Percentiles rank a stretch among this genome's conserved stretches.
Evolutionary conservation across 1,140 invertebrate genomes (phyloP).

Genomic region (Cardiocondyla obscurior): DNA sequence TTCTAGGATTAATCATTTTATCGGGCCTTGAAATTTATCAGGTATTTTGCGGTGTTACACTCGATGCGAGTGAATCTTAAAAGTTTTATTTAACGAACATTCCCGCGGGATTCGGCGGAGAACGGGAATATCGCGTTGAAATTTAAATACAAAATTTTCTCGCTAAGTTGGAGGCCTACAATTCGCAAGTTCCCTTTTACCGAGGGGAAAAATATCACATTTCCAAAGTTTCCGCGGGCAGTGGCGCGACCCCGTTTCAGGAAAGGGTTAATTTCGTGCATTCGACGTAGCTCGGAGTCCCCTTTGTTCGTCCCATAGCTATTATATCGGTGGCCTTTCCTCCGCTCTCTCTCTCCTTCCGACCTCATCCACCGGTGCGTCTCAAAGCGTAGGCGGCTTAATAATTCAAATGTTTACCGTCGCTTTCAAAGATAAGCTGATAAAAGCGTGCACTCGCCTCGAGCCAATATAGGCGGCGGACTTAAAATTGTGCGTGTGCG

Average conservation of each 20-base stretch:
- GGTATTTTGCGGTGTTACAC: constrained; percentile 12
- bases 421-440: constrained; percentile 73
- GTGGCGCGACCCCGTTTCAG: not conserved
- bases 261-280: constrained; percentile 42
- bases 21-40: constrained; percentile 19
- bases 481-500: constrained; percentile 35
- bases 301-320: constrained; percentile 8
- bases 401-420: constrained; percentile 75
- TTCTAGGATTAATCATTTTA: constrained; percentile 36
- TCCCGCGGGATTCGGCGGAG: not conserved
- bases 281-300: not conserved
- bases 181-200: not conserved
- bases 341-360: not conserved
- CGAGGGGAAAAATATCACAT: constrained; percentile 2
- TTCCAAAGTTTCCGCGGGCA: not conserved
- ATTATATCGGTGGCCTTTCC: not conserved
- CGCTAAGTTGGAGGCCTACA: not conserved
- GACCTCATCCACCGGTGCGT: constrained; percentile 18
- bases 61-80: not conserved
- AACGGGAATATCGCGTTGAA: not conserved
- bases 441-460: constrained; percentile 69
- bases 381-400: constrained; percentile 56
- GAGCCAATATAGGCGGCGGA: constrained; percentile 49
- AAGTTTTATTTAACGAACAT: not conserved
- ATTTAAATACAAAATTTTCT: constrained; percentile 1